Evolutionary conservation across 2,888 invertebrate species (phyloP).

Genomic region (Amiota minor): DNA sequence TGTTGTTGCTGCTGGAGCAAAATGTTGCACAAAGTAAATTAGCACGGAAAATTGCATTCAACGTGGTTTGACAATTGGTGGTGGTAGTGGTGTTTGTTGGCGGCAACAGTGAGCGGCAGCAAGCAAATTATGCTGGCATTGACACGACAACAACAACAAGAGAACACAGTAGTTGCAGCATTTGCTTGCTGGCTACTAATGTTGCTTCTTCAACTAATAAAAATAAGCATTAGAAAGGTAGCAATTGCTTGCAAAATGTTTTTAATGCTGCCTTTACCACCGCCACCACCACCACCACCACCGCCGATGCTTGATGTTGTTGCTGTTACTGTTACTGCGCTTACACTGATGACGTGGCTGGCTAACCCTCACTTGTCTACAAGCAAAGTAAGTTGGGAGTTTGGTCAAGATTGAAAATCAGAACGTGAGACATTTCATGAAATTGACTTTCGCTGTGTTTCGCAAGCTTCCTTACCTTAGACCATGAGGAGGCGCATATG

Average conservation of each 20-base stretch:
- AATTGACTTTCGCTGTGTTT: conserved; percentile 53
- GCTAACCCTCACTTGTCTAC: not conserved
- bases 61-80: not conserved
- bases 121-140: conserved; percentile 70
- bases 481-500: not conserved
- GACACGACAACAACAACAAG: conserved; percentile 51
- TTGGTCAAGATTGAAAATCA: conserved; percentile 65
- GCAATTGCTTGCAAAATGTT: conserved; percentile 57
- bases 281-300: not conserved
- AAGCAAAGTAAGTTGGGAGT: not conserved
- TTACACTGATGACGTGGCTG: not conserved
- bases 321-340: not conserved
- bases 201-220: conserved; percentile 48
- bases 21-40: conserved; percentile 63
- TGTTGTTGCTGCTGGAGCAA: conserved; percentile 30
- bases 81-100: conserved; percentile 17
- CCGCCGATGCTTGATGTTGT: not conserved
- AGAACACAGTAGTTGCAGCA: conserved; percentile 33
- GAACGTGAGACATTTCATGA: conserved; percentile 62
- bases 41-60: conserved; percentile 55
- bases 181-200: conserved; percentile 29
- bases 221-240: conserved; percentile 68
- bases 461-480: not conserved
- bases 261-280: conserved; percentile 17
- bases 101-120: conserved; percentile 38